Evolutionary conservation across 53 echinoderm and acorn worm species (phyloP).

Genomic region (Apostichopus leukothele): DNA sequence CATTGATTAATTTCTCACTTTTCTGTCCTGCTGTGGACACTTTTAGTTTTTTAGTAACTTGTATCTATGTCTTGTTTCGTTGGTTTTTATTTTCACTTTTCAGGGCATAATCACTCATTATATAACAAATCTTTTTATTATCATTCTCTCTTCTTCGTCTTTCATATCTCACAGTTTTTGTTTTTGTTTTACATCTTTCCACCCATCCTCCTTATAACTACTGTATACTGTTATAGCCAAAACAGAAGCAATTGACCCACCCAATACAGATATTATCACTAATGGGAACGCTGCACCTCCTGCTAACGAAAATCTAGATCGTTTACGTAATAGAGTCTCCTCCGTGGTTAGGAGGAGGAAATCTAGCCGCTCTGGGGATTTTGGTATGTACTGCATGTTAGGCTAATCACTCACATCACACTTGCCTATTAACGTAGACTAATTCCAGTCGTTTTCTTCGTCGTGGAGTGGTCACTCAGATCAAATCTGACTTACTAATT

Average conservation of each 20-base stretch:
- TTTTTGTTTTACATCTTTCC: conserved; percentile 16
- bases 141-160: background rate
- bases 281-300: conserved; percentile 45
- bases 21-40: too few species aligned
- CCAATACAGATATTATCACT: conserved; percentile 29
- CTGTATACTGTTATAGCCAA: background rate
- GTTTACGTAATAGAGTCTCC: conserved; percentile 57
- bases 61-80: too few species aligned
- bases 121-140: background rate
- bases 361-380: conserved; percentile 52
- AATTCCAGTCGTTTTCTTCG: too few species aligned
- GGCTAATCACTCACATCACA: background rate
- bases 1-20: too few species aligned
- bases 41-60: too few species aligned
- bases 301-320: conserved; percentile 49
- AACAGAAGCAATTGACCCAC: conserved; percentile 22
- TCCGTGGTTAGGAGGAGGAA: conserved; percentile 77
- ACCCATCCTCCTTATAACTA: background rate
- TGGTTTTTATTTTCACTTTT: too few species aligned
- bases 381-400: conserved; percentile 52
- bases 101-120: too few species aligned
- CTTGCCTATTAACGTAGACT: too few species aligned
- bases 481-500: too few species aligned
- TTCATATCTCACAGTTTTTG: background rate
- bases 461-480: too few species aligned